These are phyloP conservation scores for Drosophila mimetica DNA, from an alignment of 2,888 invertebrate genomes.

Conservation along the genomic window DNA sequence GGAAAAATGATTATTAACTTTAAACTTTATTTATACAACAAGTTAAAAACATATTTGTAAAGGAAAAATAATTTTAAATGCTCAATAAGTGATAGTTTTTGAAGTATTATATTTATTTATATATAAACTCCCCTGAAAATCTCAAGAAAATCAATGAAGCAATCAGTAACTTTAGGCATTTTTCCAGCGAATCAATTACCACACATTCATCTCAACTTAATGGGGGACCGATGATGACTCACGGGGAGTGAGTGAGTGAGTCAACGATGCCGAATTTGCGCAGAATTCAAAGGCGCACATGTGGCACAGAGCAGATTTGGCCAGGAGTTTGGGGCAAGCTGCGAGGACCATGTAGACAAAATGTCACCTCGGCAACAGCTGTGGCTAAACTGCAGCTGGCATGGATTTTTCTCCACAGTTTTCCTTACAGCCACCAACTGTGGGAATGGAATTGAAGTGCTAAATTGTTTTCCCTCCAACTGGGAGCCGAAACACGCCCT, in stretches of 20 bases:
- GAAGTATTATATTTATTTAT: no score
- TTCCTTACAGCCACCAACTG: conserved; percentile 17
- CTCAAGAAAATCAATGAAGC: conserved; percentile 13
- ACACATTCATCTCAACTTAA: conserved; percentile 82
- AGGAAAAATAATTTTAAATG: no score
- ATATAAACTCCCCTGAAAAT: conserved; percentile 4
- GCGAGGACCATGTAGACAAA: conserved; percentile 51
- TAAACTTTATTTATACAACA: no score
- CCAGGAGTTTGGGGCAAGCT: conserved; percentile 60
- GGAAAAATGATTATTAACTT: no score
- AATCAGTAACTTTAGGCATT: conserved; percentile 13
- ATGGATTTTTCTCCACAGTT: conserved; percentile 18
- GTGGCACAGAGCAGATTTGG: conserved; percentile 19
- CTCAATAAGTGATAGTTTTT: not conserved
- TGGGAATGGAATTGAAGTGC: conserved; percentile 29
- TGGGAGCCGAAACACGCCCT: conserved; percentile 77
- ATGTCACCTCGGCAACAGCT: conserved; percentile 25
- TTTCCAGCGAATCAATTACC: conserved; percentile 22
- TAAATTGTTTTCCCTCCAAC: conserved; percentile 69
- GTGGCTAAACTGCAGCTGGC: conserved; percentile 28
- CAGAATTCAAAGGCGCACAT: conserved; percentile 63
- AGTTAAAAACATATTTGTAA: no score
- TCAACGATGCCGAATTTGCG: conserved; percentile 37
- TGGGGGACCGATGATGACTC: conserved; percentile 89
- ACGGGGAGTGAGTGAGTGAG: conserved; percentile 84